Evolutionary conservation across 2,888 invertebrate species (phyloP).

Genomic region (Drosophila siamana): DNA sequence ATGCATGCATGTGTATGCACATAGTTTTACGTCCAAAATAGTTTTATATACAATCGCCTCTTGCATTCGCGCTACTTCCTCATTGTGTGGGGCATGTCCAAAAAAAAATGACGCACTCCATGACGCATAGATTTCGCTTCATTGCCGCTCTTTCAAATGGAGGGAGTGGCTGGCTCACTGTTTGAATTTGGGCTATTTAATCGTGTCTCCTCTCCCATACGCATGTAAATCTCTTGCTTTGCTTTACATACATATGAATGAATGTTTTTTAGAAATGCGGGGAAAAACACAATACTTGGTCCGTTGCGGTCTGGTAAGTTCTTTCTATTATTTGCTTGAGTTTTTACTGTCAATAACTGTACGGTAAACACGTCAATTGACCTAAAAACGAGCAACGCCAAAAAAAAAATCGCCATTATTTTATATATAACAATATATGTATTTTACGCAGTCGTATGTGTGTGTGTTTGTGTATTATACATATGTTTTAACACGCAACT

Average conservation of each 20-base stretch:
- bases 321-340: constrained; percentile 26
- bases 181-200: constrained; percentile 36
- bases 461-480: background rate
- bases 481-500: constrained; percentile 16
- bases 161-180: constrained; percentile 47
- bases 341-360: constrained; percentile 53
- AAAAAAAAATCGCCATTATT: constrained; percentile 40
- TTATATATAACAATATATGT: constrained; percentile 4
- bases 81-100: constrained; percentile 54
- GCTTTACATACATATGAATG: constrained; percentile 10
- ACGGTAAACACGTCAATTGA: constrained; percentile 65
- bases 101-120: constrained; percentile 61
- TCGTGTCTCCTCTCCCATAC: constrained; percentile 31
- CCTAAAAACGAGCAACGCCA: constrained; percentile 68
- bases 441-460: background rate
- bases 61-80: constrained; percentile 52
- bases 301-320: constrained; percentile 56
- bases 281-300: constrained; percentile 25
- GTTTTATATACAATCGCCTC: constrained; percentile 25
- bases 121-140: constrained; percentile 55
- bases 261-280: constrained; percentile 26
- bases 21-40: constrained; percentile 36
- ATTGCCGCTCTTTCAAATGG: constrained; percentile 35
- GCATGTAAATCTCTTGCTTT: constrained; percentile 16
- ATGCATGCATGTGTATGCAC: background rate